Evolutionary conservation across 2,888 invertebrate species (phyloP).

Genomic region (Drosophila anomalata): DNA sequence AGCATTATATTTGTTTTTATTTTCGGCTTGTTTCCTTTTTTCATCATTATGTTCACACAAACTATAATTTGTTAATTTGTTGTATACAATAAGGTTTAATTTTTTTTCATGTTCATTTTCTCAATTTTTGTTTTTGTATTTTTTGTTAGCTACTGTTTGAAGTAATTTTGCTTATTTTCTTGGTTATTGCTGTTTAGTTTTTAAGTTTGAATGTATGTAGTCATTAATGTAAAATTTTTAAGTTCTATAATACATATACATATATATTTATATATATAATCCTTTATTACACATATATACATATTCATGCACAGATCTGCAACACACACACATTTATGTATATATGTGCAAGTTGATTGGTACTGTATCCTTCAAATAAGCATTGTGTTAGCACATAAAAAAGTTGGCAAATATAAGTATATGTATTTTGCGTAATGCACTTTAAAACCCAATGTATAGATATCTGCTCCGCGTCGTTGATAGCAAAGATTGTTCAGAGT

Average conservation of each 20-base stretch:
- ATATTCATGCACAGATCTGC: conserved; percentile 16
- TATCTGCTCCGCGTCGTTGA: conserved; percentile 12
- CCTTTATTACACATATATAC: conserved; percentile 19
- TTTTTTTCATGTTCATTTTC: conserved; percentile 73
- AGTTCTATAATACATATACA: conserved; percentile 51
- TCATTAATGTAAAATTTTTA: conserved; percentile 71
- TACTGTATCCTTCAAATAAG: conserved; percentile 29
- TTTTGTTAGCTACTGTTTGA: conserved; percentile 24
- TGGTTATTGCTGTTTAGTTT: conserved; percentile 48
- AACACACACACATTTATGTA: conserved; percentile 13
- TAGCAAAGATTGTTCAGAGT: conserved; percentile 9
- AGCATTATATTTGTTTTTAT: conserved; percentile 68
- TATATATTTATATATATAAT: conserved; percentile 39
- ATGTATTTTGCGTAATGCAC: conserved; percentile 1
- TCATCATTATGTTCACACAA: conserved; percentile 34
- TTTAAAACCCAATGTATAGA: conserved; percentile 16
- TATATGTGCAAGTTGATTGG: conserved; percentile 35
- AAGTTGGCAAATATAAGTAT: conserved; percentile 24
- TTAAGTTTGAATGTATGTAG: conserved; percentile 69
- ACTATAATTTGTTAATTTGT: conserved; percentile 71
- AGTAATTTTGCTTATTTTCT: conserved; percentile 21
- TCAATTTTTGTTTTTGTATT: conserved; percentile 55
- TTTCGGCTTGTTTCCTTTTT: conserved; percentile 40
- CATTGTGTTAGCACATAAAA: conserved; percentile 35
- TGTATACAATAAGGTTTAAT: conserved; percentile 56